Percentiles rank a stretch among this genome's conserved stretches.
Evolutionary conservation across 2,797 vertebrate species (phyloP).

Genomic region (Rhinogobio ventralis): DNA sequence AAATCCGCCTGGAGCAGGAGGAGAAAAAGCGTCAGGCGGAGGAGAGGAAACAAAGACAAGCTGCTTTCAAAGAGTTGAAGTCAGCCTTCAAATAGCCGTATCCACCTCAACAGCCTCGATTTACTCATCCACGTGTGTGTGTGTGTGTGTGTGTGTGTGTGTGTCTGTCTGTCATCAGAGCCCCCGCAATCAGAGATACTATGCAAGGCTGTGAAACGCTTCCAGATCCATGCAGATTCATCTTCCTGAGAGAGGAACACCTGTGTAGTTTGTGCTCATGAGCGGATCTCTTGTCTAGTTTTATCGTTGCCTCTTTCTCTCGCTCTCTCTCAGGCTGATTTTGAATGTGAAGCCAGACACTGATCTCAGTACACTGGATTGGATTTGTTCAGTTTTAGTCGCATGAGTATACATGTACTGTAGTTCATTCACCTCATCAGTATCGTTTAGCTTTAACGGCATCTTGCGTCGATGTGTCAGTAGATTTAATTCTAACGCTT

Average conservation of each 20-base stretch:
- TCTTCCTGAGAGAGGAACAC: conserved; percentile 35
- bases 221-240: conserved; percentile 36
- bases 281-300: conserved; percentile 1
- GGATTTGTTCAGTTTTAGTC: conserved; percentile 32
- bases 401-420: conserved; percentile 3
- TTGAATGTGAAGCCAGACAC: conserved; percentile 43
- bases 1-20: conserved; percentile 94
- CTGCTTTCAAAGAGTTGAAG: conserved; percentile 91
- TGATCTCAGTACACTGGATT: conserved; percentile 51
- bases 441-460: conserved; percentile 18
- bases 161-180: conserved; percentile 25
- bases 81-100: conserved; percentile 83
- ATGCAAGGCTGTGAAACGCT: conserved; percentile 58
- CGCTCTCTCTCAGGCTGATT: conserved; percentile 39
- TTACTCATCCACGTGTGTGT: neutral
- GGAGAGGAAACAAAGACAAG: conserved; percentile 89
- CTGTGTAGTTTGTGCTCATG: conserved; percentile 15
- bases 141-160: neutral
- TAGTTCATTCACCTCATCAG: neutral
- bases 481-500: conserved; percentile 20
- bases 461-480: neutral
- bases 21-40: conserved; percentile 90
- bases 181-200: conserved; percentile 56
- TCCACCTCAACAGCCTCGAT: neutral
- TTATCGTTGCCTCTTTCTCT: conserved; percentile 12